phyloP scores from a whole-genome alignment of 2,113 vertebrate species.

The Brachirus orientalis region DNA sequence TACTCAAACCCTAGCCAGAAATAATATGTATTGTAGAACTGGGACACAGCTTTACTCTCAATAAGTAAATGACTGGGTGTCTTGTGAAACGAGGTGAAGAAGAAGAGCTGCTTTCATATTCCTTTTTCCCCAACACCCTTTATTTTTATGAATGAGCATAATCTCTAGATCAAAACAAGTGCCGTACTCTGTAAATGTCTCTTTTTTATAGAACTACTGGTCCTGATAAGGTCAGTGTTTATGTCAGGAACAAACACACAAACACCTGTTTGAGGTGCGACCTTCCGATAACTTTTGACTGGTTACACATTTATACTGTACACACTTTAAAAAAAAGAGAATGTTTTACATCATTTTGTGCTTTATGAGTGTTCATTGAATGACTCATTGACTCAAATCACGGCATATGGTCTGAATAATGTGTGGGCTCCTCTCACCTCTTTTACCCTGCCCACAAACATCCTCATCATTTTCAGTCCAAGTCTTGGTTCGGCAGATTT shows the following conservation, averaged over 20 bases:
- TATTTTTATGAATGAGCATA: constrained; percentile 29
- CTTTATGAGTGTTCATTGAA: background rate
- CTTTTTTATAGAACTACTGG: too few relatives aligned
- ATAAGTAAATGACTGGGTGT: constrained; percentile 14
- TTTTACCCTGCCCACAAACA: constrained; percentile 11
- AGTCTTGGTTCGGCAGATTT: constrained; percentile 30
- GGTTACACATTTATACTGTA: background rate
- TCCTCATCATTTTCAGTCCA: constrained; percentile 8
- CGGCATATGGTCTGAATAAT: constrained; percentile 3
- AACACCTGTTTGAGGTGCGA: too few relatives aligned
- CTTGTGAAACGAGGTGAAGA: constrained; percentile 1
- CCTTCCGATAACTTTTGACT: background rate
- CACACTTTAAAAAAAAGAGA: background rate
- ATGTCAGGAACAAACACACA: too few relatives aligned
- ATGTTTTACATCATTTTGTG: background rate
- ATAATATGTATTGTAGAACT: background rate
- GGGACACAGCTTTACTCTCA: constrained; percentile 17
- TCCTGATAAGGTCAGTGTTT: too few relatives aligned
- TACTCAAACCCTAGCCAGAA: background rate
- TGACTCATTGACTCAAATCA: constrained; percentile 11
- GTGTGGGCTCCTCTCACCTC: constrained; percentile 7
- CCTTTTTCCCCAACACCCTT: background rate
- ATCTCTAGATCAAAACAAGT: background rate
- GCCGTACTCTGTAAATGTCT: background rate
- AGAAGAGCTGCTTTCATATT: constrained; percentile 30